phyloP scores from a whole-genome alignment of 2,797 vertebrate species.

The Lateolabrax maculatus region DNA sequence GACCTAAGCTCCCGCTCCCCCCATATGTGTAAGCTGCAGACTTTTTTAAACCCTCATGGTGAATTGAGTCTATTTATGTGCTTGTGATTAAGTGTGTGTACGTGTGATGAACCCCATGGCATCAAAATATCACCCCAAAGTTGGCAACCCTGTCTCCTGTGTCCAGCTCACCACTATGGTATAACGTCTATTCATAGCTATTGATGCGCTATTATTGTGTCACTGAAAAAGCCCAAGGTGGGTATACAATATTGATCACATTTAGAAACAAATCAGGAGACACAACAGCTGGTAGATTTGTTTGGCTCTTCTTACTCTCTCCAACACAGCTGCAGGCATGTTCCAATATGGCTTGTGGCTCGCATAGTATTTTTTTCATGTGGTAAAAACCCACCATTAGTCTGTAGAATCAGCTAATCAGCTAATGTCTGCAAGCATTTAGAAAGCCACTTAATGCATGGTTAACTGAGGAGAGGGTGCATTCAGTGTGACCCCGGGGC shows the following conservation, averaged over 20 bases:
- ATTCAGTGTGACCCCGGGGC: background rate
- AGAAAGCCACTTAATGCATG: background rate
- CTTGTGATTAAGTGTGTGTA: no score
- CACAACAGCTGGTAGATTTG: background rate
- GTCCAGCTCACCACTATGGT: no score
- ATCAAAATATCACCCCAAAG: no score
- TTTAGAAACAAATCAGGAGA: background rate
- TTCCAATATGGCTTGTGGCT: background rate
- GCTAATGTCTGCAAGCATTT: background rate
- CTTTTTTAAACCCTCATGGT: no score
- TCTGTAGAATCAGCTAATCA: background rate
- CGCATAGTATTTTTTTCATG: background rate
- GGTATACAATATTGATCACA: background rate
- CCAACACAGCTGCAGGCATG: background rate
- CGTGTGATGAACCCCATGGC: no score
- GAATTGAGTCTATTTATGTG: no score
- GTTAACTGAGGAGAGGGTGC: background rate
- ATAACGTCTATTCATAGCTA: background rate
- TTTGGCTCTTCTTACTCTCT: background rate
- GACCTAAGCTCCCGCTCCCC: no score
- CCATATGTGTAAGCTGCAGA: no score
- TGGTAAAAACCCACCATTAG: slow-evolving; percentile 7
- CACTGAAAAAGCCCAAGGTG: background rate
- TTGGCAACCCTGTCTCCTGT: no score
- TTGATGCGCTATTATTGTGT: background rate